phyloP scores from a whole-genome alignment of 2,113 vertebrate genomes.

The Catharus bicknelli region DNA sequence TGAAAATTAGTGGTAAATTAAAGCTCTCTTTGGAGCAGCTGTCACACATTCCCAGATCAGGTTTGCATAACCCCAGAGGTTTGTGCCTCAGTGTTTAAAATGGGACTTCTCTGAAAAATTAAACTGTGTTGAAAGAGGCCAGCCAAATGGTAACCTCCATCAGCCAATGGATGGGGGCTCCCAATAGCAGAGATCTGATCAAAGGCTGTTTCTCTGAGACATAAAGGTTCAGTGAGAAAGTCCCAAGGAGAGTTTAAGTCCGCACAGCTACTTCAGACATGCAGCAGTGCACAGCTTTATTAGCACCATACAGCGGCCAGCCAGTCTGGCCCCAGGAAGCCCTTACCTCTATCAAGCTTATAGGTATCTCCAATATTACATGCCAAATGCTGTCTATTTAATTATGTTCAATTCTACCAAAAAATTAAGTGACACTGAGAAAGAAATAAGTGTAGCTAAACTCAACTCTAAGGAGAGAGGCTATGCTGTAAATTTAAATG shows the following conservation, averaged over 20 bases:
- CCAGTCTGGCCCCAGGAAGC: background rate
- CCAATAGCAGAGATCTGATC: background rate
- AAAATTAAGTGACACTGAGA: background rate
- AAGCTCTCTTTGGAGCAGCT: background rate
- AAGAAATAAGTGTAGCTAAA: background rate
- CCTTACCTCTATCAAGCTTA: accelerated
- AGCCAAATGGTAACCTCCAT: background rate
- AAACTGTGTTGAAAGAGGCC: background rate
- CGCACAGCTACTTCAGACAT: background rate
- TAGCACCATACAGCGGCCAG: background rate
- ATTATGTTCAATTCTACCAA: background rate
- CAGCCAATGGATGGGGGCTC: background rate
- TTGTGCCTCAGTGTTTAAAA: background rate
- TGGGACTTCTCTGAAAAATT: background rate
- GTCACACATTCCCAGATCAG: background rate
- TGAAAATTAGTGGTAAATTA: background rate
- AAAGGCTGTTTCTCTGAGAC: background rate
- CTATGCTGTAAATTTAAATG: background rate
- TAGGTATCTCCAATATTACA: background rate
- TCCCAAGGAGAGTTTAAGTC: background rate
- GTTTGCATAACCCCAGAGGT: background rate
- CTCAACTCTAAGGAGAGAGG: background rate
- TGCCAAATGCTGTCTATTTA: background rate
- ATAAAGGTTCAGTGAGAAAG: background rate
- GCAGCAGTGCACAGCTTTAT: accelerated